phyloP scores from a whole-genome alignment of 2,113 vertebrate species.

The Martes martes region DNA sequence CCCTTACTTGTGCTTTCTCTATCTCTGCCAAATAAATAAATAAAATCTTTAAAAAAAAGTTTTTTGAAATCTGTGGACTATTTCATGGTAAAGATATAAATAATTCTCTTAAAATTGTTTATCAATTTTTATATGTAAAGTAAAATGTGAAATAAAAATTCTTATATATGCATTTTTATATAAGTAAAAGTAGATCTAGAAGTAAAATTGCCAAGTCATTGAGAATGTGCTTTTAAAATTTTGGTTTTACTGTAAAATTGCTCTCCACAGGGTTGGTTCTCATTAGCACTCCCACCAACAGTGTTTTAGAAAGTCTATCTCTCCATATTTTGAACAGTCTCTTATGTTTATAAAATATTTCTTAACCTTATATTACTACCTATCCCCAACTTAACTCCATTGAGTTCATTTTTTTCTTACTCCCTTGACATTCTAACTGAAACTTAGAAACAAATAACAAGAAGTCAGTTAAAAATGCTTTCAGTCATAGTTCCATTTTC shows the following conservation, averaged over 20 bases:
- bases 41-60: no score
- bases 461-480: neutral
- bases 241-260: constrained; percentile 11
- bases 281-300: neutral
- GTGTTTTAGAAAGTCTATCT: neutral
- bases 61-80: neutral
- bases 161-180: neutral
- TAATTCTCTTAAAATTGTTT: neutral
- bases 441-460: neutral
- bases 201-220: neutral
- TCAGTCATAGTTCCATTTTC: neutral
- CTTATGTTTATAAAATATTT: neutral
- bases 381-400: neutral
- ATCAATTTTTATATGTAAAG: neutral
- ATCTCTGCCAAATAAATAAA: no score
- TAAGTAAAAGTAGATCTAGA: neutral
- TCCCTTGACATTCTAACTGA: neutral
- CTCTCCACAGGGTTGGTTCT: neutral
- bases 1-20: no score
- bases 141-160: neutral
- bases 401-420: neutral
- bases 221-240: neutral
- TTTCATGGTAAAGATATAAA: neutral
- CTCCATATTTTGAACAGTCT: neutral
- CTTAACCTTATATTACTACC: neutral